These are phyloP conservation scores for Sycophila sp. DNA, from an alignment of 1,140 invertebrate genomes.

Conservation along the genomic window DNA sequence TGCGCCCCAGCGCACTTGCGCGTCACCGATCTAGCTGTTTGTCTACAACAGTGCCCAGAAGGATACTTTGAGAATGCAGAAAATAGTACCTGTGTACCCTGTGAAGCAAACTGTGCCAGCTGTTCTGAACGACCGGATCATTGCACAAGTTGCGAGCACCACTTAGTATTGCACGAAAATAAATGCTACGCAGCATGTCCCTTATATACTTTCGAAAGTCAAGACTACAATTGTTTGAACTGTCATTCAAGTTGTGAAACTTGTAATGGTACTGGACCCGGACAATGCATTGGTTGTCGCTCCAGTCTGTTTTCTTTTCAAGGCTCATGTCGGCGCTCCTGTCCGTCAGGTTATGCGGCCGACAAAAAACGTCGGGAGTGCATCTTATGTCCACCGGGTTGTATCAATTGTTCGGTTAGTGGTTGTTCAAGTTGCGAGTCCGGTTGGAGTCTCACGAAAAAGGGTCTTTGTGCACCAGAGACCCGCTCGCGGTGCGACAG, in stretches of 20 bases:
- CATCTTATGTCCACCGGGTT: constrained; percentile 77
- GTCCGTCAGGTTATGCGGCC: constrained; percentile 77
- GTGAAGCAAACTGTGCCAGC: constrained; percentile 81
- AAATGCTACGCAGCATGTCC: constrained; percentile 86
- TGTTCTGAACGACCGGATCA: constrained; percentile 82
- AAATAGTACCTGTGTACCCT: constrained; percentile 80
- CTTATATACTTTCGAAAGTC: constrained; percentile 81
- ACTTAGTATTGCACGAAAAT: constrained; percentile 81
- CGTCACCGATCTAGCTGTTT: constrained; percentile 82
- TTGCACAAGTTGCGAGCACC: constrained; percentile 86
- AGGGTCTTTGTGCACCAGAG: constrained; percentile 74
- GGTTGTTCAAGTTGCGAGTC: constrained; percentile 76
- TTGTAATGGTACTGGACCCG: constrained; percentile 79
- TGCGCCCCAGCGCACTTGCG: constrained; percentile 82
- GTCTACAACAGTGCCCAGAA: constrained; percentile 84
- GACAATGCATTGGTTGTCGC: constrained; percentile 83
- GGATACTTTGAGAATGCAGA: constrained; percentile 84
- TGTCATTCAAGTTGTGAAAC: constrained; percentile 85
- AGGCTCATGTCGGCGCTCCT: constrained; percentile 69
- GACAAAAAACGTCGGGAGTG: constrained; percentile 82
- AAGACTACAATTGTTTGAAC: constrained; percentile 81
- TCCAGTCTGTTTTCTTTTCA: constrained; percentile 74
- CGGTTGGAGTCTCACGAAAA: constrained; percentile 78
- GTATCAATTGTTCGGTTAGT: constrained; percentile 74
- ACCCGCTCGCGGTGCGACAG: constrained; percentile 74